These are phyloP conservation scores for Pandion haliaetus DNA, from an alignment of 2,113 vertebrate genomes.

Conservation along the genomic window DNA sequence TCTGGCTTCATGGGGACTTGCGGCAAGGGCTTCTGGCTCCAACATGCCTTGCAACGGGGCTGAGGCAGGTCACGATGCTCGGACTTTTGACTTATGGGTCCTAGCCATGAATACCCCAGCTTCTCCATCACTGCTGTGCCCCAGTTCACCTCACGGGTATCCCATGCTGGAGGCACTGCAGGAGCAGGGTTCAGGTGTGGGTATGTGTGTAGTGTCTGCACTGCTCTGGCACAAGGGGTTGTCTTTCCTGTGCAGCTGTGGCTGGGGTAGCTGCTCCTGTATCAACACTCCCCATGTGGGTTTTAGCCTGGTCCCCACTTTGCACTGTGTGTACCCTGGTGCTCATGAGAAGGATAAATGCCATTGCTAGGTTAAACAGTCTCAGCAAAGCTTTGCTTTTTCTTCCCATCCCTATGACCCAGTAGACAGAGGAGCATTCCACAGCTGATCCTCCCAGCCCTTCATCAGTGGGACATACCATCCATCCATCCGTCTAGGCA, in stretches of 20 bases:
- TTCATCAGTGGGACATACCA: neutral
- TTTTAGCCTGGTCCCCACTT: neutral
- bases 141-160: neutral
- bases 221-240: too few relatives aligned
- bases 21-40: neutral
- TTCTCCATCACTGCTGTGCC: neutral
- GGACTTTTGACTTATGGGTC: accelerated
- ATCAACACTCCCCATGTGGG: too few relatives aligned
- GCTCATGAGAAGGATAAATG: neutral
- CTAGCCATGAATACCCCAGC: neutral
- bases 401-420: neutral
- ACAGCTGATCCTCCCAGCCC: neutral
- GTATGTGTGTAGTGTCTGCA: accelerated
- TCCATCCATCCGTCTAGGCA: neutral
- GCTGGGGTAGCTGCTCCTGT: neutral
- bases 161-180: neutral
- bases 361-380: neutral
- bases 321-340: too few relatives aligned
- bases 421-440: neutral
- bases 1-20: neutral
- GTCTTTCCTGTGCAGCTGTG: neutral
- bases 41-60: accelerated
- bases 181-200: neutral
- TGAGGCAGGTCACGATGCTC: accelerated
- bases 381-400: neutral